phyloP scores from a whole-genome alignment of 1,140 invertebrate genomes.

The Drosophila paulistorum region DNA sequence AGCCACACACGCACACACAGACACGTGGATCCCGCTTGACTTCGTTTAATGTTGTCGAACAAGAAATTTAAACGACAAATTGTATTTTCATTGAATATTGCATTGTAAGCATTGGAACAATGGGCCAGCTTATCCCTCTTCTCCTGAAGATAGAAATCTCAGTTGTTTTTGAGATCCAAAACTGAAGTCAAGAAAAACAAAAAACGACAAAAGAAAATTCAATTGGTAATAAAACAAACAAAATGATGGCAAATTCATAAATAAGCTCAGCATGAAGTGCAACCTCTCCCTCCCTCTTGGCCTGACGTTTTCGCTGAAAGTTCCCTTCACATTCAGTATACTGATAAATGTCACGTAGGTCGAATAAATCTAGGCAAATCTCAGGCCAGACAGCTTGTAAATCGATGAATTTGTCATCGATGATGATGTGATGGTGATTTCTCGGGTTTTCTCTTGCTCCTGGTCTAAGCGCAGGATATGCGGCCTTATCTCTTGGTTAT shows the following conservation, averaged over 20 bases:
- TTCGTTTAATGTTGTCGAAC: not conserved
- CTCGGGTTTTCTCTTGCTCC: no score
- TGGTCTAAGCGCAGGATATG: no score
- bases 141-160: not conserved
- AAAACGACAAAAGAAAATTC: not conserved
- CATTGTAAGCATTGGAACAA: not conserved
- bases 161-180: not conserved
- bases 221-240: not conserved
- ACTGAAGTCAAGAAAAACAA: not conserved
- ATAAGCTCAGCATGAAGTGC: constrained; percentile 5
- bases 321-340: not conserved
- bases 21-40: constrained; percentile 1
- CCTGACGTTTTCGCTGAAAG: not conserved
- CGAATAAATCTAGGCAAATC: constrained; percentile 7
- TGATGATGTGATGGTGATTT: constrained; percentile 4
- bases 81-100: not conserved
- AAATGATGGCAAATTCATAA: constrained; percentile 4
- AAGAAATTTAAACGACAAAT: not conserved
- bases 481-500: not conserved
- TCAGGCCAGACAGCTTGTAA: constrained; percentile 3
- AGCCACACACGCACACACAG: not conserved
- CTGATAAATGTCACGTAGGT: constrained; percentile 16
- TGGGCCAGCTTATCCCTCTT: not conserved
- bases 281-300: no score
- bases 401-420: constrained; percentile 41